A percentile compares a stretch with the other conserved stretches of the same genome.
Conservation (phyloP, 2,888 invertebrate genomes). For the Anarsia innoxiella region DNA sequence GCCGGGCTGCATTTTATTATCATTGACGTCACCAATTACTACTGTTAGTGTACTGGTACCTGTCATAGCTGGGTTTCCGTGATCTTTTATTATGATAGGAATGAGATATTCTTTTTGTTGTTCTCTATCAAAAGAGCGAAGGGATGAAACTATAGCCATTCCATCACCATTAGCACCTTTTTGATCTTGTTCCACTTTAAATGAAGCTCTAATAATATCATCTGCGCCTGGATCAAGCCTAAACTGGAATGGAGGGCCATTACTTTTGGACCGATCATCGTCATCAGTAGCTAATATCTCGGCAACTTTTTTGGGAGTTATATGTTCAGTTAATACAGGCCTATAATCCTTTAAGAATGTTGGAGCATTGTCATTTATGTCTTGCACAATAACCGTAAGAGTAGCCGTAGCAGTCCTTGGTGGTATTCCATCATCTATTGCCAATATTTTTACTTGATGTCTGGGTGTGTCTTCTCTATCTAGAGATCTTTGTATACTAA, state of each 20-base stretch:
- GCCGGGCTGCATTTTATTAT: slow-evolving; percentile 98
- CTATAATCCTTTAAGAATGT: slow-evolving; percentile 94
- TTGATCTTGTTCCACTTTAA: slow-evolving; percentile 97
- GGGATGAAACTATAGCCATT: slow-evolving; percentile 96
- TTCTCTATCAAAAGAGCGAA: slow-evolving; percentile 95
- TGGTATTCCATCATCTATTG: slow-evolving; percentile 95
- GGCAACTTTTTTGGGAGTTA: slow-evolving; percentile 92
- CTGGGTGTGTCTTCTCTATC: slow-evolving; percentile 96
- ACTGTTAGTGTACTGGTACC: slow-evolving; percentile 97
- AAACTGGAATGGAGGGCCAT: slow-evolving; percentile 98
- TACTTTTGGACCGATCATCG: slow-evolving; percentile 94
- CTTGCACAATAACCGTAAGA: slow-evolving; percentile 94
- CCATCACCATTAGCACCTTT: slow-evolving; percentile 98
- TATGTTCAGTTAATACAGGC: slow-evolving; percentile 94
- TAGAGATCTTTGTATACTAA: slow-evolving; percentile 92
- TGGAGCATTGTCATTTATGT: slow-evolving; percentile 96
- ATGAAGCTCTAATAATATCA: slow-evolving; percentile 93
- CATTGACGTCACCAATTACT: slow-evolving; percentile 98
- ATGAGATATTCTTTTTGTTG: slow-evolving; percentile 97
- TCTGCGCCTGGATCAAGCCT: slow-evolving; percentile 94
- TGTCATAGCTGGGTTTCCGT: slow-evolving; percentile 96
- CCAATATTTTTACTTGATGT: slow-evolving; percentile 96
- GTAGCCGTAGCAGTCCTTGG: slow-evolving; percentile 96
- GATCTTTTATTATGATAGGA: slow-evolving; percentile 98
- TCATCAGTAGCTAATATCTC: slow-evolving; percentile 96